phyloP scores from a whole-genome alignment of 2,888 invertebrate genomes.

The Ferrisia virgata region DNA sequence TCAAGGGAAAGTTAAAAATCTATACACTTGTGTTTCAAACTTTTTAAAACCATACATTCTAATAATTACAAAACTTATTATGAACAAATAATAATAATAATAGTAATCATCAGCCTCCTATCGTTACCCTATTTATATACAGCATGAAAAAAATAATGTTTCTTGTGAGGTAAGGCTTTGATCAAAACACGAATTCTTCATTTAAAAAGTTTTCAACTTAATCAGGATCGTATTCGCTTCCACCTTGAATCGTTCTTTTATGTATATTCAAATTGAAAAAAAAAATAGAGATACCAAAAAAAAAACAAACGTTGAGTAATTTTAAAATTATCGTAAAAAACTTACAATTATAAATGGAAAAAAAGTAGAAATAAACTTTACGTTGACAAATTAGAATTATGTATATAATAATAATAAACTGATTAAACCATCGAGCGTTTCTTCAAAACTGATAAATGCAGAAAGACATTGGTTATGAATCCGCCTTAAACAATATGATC shows the following conservation, averaged over 20 bases:
- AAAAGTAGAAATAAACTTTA: neutral
- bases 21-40: neutral
- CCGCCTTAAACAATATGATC: neutral
- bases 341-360: neutral
- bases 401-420: neutral
- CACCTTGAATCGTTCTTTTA: neutral
- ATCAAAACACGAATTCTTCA: neutral
- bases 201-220: neutral
- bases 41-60: neutral
- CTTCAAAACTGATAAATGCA: slow-evolving; percentile 18
- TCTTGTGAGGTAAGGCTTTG: slow-evolving; percentile 3
- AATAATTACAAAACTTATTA: slow-evolving; percentile 6
- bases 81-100: neutral
- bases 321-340: slow-evolving; percentile 19
- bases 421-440: neutral
- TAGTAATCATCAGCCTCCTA: slow-evolving; percentile 1
- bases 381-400: neutral
- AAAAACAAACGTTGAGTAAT: neutral
- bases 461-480: slow-evolving; percentile 15
- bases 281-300: neutral
- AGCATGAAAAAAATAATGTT: neutral
- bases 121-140: neutral
- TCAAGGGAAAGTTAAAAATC: slow-evolving; percentile 13
- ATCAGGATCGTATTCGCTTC: neutral
- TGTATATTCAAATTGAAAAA: neutral